Base-by-base conservation (phyloP, 2,888 invertebrate species). In the Proisotoma minuta region DNA sequence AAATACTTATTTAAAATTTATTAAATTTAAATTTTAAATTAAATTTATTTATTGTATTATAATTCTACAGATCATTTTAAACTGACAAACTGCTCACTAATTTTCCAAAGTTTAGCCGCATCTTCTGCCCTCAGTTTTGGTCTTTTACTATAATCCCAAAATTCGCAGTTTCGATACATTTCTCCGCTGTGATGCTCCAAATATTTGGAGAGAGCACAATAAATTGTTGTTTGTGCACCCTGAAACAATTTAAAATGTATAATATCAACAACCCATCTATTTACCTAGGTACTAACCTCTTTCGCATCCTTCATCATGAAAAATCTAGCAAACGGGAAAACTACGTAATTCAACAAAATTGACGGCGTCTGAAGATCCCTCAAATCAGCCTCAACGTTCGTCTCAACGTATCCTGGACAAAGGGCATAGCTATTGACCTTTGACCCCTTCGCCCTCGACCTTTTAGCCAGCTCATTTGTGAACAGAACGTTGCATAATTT, bases 141-240 rank as follows among this genome's bases (percentile, higher is more conserved):
- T 64, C 82, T 84, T 0, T 52, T 15, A 2, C 57, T 59, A 2
- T 60, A 56, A 28, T 79, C 79, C 76, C 83, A 87, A 58, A 82
- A 81, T 28, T 79, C 80, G 74, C 90, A 89, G 76, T 90, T 85
- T 49, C 86, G 83, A 77, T 90, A 92, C 75, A 90, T 83, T 69
- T 81, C 81, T 15, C 91, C 91, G 23, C 84, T 84, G 73, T 85
- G 84, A 0, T 84, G 82, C n/a, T 79, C 78, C 29, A 85, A 75
- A 63, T 85, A 82, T 68, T 87, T 85, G 66, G 87, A 87, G 0
- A 87, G 84, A 0, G 89, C 88, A 76, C 89, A 89, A 77, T 86
- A 85, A 22, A 91, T 78, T 22, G 88, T 82, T 1, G 89, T 89
- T 77, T 90, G 87, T 0, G 87, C 84, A 48, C 91, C 91, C 88